A percentile compares a stretch with the other conserved stretches of the same genome.
These are phyloP conservation scores for Siniperca knerii DNA, from an alignment of 2,113 vertebrate genomes.

Conservation along the genomic window DNA sequence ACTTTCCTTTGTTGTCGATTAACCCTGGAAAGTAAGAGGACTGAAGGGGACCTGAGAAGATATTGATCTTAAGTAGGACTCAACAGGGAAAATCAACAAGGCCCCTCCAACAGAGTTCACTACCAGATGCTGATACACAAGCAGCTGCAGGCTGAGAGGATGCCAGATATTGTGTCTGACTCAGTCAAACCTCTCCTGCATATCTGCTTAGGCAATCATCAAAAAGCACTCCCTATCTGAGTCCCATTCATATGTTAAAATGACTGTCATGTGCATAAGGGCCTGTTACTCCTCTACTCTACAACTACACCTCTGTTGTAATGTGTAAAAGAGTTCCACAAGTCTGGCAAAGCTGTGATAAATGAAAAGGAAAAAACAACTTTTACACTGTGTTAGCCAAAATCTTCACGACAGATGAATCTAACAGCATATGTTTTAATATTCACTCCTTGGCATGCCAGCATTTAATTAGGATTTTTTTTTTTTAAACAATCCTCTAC, in stretches of 20 bases:
- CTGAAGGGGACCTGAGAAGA: slow-evolving; percentile 52
- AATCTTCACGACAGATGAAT: background rate
- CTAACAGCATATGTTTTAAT: background rate
- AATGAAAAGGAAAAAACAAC: background rate
- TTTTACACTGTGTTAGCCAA: background rate
- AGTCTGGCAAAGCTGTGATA: background rate
- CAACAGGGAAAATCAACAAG: slow-evolving; percentile 62
- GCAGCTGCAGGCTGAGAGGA: slow-evolving; percentile 26
- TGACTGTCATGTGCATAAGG: background rate
- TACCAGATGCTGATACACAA: slow-evolving; percentile 2
- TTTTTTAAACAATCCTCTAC: background rate
- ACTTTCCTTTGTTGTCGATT: slow-evolving; percentile 52
- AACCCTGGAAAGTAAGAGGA: slow-evolving; percentile 49
- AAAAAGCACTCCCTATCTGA: background rate
- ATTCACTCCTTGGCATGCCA: background rate
- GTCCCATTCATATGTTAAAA: slow-evolving; percentile 4
- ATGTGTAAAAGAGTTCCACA: background rate
- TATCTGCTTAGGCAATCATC: background rate
- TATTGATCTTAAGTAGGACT: slow-evolving; percentile 62
- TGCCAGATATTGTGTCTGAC: slow-evolving; percentile 18
- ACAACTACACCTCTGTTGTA: background rate
- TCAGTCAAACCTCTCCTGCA: slow-evolving; percentile 5
- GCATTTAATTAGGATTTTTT: background rate
- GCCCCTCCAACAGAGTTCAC: slow-evolving; percentile 12
- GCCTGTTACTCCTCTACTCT: background rate